Evolutionary conservation across 2,888 invertebrate genomes (phyloP), one percentile per base, ranked within the genome.

Genomic region (Andrena praecox): DNA sequence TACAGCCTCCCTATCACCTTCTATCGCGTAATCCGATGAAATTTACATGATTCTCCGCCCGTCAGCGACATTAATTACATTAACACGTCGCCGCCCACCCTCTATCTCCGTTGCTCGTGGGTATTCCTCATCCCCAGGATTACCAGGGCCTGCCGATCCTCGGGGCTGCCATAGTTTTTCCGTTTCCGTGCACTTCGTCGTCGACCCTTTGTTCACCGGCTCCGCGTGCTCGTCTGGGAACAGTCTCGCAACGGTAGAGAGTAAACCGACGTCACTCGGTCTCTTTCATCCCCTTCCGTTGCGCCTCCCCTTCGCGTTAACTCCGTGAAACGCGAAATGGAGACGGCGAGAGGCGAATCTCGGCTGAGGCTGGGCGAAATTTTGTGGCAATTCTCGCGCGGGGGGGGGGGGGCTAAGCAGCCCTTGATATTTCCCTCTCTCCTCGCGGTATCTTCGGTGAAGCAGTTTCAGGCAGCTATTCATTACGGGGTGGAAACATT

Each of bases 61-160:
- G n/a, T 50, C 59, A 2, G 10, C 10, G 10, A 27, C 48, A 67
- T 78, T 79, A 79, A 79, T 79, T 69, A 76, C 56, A 69, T 76
- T 64, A 78, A 78, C 66, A 29, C 73, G 59, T 27, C 63, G 24
- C 64, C 3, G 54, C 42, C 42, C 27, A 56, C 56, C 56, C 56
- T 56, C 56, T 48, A 56, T 12, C 31, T 4, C 33, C 24, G 16
- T 7, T 7, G 24, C 20, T 20, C 67, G 24, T 27, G 63, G 62
- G 24, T 42, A 20, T 68, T 31, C 42, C 75, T 33, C 62, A 64
- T 33, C 8, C 50, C 48, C 56, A 3, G 59, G 54, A 76, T 59
- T 50, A 56, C 60, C 12, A 20, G 56, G 31, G 27, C 42, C 63
- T 16, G 12, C 24, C 54, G 29, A 42, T 80, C 77, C 71, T 63